These are phyloP conservation scores for Punctoribates punctum DNA, from an alignment of 2,888 invertebrate species.

Conservation along the genomic window DNA sequence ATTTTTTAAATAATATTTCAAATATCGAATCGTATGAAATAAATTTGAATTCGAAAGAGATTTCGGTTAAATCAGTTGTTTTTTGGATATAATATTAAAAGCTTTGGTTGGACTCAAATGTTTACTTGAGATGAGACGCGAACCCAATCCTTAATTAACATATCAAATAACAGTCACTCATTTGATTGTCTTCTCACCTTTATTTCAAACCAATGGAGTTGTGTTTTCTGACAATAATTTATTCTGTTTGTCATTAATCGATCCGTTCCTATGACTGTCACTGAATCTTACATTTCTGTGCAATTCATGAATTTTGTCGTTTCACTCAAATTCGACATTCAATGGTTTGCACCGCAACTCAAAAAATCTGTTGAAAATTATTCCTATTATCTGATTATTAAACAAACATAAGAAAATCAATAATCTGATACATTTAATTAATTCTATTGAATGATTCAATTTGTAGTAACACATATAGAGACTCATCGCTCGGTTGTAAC, in stretches of 20 bases:
- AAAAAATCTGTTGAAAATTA: not conserved
- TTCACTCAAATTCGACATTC: not conserved
- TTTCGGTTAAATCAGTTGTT: too few relatives aligned
- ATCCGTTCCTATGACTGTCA: not conserved
- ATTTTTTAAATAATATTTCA: too few relatives aligned
- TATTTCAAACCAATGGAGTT: not conserved
- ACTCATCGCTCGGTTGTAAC: too few relatives aligned
- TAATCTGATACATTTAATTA: too few relatives aligned
- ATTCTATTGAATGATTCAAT: too few relatives aligned
- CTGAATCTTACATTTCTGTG: not conserved
- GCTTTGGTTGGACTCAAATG: too few relatives aligned
- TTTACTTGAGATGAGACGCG: not conserved
- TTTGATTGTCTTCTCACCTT: conserved; percentile 1
- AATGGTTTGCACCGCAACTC: not conserved
- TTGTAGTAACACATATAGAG: too few relatives aligned
- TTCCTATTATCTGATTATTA: not conserved
- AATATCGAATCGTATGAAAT: too few relatives aligned
- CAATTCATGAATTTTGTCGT: not conserved
- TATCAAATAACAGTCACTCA: conserved; percentile 29
- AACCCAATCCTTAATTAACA: not conserved
- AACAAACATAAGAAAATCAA: too few relatives aligned
- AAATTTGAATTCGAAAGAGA: too few relatives aligned
- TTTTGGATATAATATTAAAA: too few relatives aligned
- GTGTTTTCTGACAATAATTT: conserved; percentile 14
- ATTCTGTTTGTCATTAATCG: conserved; percentile 7